phyloP scores from a whole-genome alignment of 2,888 invertebrate genomes.

The Ophion ellenae region DNA sequence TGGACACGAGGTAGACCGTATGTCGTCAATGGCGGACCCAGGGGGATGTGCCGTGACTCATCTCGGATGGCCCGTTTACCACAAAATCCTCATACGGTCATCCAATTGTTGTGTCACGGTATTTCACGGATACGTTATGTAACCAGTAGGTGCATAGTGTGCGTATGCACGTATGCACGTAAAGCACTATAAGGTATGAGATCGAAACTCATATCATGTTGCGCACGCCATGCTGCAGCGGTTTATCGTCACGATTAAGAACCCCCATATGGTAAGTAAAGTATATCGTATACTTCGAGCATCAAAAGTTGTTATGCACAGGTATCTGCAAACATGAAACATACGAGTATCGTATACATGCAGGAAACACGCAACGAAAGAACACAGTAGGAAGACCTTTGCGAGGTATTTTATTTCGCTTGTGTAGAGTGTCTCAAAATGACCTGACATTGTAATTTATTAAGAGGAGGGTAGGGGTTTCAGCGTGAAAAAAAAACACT shows the following conservation, averaged over 20 bases:
- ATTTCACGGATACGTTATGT: background rate
- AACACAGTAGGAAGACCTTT: no score
- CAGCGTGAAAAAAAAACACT: no score
- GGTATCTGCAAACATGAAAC: no score
- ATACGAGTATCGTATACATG: no score
- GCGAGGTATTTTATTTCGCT: no score
- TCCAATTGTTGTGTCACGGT: conserved; percentile 7
- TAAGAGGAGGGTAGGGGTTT: no score
- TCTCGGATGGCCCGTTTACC: background rate
- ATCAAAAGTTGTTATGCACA: background rate
- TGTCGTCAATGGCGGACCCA: background rate
- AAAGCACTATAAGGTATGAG: background rate
- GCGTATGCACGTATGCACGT: background rate
- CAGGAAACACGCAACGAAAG: no score
- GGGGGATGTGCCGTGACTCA: background rate
- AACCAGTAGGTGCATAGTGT: no score
- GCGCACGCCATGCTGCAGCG: background rate
- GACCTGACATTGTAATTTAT: no score
- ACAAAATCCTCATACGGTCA: conserved; percentile 1
- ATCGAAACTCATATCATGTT: conserved; percentile 6
- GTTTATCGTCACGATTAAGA: conserved; percentile 20
- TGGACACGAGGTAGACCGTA: conserved; percentile 10
- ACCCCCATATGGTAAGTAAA: background rate
- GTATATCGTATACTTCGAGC: background rate
- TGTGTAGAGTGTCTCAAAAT: no score